Conservation (phyloP, 64 coral and sea anemone genomes). For the Platygyra sinensis region DNA sequence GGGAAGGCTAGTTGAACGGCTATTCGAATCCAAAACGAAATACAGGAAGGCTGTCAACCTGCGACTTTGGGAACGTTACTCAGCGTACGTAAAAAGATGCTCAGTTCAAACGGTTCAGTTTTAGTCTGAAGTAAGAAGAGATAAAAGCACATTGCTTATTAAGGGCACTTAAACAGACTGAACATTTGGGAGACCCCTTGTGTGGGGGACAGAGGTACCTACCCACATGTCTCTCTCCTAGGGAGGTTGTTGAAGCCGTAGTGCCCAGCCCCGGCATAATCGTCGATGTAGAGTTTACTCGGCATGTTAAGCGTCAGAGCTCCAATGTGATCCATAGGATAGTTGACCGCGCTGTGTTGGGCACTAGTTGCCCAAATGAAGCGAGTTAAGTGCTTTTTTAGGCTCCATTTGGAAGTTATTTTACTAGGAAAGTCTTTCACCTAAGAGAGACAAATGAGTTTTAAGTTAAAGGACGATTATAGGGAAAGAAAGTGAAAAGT, state of each 20-base stretch:
- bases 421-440: conserved; percentile 69
- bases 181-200: too few relatives aligned
- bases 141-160: too few relatives aligned
- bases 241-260: conserved; percentile 69
- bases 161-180: too few relatives aligned
- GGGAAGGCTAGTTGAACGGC: too few relatives aligned
- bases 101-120: too few relatives aligned
- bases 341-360: conserved; percentile 74
- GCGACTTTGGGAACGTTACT: too few relatives aligned
- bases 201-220: background rate
- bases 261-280: background rate
- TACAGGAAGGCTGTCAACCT: too few relatives aligned
- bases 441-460: background rate
- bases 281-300: conserved; percentile 80
- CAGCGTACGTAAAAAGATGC: too few relatives aligned
- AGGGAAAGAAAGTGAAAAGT: too few relatives aligned
- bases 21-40: too few relatives aligned
- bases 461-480: background rate
- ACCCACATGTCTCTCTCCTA: conserved; percentile 54
- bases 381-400: conserved; percentile 53
- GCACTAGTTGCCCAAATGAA: conserved; percentile 64
- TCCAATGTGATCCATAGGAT: conserved; percentile 63
- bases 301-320: conserved; percentile 72
- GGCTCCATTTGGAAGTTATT: conserved; percentile 59
- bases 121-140: too few relatives aligned